phyloP scores from a whole-genome alignment of 2,113 vertebrate genomes.

The Rhipidura dahli region DNA sequence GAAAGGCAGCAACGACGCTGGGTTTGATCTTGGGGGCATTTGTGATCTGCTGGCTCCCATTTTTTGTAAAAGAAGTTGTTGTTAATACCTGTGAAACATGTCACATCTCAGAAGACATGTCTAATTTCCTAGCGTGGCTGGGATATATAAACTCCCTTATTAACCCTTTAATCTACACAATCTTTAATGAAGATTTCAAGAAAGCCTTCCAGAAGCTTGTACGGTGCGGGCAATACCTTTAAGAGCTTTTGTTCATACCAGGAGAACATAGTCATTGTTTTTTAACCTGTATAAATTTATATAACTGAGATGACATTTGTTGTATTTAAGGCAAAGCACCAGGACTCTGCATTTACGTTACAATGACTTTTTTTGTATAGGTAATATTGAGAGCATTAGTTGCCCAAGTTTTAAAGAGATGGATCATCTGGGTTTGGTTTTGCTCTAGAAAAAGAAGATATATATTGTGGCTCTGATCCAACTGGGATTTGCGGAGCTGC shows the following conservation, averaged over 20 bases:
- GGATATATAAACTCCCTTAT: constrained; percentile 98
- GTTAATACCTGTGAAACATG: constrained; percentile 89
- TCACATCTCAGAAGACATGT: constrained; percentile 86
- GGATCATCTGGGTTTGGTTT: background rate
- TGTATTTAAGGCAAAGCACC: constrained; percentile 38
- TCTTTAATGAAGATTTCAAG: constrained; percentile 99
- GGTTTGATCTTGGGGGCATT: constrained; percentile 96
- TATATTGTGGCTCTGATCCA: background rate
- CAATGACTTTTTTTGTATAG: constrained; percentile 33
- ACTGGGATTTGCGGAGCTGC: background rate
- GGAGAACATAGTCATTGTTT: background rate
- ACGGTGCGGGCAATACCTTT: constrained; percentile 83
- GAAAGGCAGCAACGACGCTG: constrained; percentile 91
- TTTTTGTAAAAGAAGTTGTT: constrained; percentile 97
- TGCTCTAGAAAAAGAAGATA: background rate
- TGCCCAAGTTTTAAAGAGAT: constrained; percentile 15
- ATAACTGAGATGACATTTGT: background rate
- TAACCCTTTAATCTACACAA: constrained; percentile 97
- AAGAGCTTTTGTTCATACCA: constrained; percentile 42
- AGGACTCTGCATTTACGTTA: background rate
- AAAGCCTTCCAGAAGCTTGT: constrained; percentile 97
- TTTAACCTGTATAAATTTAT: constrained; percentile 51
- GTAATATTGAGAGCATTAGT: background rate
- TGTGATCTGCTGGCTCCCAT: constrained; percentile 96
- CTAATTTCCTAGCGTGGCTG: constrained; percentile 94